A percentile compares a stretch with the other conserved stretches of the same genome.
These are phyloP conservation scores for Allygus modestus DNA, from an alignment of 2,888 invertebrate species.

Conservation along the genomic window DNA sequence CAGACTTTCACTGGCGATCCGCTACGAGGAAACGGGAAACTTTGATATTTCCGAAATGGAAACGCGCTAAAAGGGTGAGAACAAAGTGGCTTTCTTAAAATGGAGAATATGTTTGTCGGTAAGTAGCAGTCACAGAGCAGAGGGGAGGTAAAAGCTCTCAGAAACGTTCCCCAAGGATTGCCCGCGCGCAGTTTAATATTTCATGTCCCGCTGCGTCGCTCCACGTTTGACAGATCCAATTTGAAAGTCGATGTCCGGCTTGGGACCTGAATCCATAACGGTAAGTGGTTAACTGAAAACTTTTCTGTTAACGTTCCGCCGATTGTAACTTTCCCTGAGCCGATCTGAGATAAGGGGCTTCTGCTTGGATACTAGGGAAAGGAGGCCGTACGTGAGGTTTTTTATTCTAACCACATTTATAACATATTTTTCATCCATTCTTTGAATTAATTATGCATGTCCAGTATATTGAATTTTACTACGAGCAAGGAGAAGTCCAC, in stretches of 20 bases:
- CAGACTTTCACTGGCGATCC: not conserved
- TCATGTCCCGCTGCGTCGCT: slow-evolving; percentile 58
- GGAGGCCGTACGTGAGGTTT: too few species aligned
- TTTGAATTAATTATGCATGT: too few species aligned
- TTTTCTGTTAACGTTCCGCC: slow-evolving; percentile 4
- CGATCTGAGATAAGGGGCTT: too few species aligned
- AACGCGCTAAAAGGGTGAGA: slow-evolving; percentile 40
- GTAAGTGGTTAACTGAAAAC: slow-evolving; percentile 43
- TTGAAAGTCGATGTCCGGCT: slow-evolving; percentile 59
- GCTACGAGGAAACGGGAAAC: not conserved
- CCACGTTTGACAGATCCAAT: slow-evolving; percentile 58
- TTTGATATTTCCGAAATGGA: slow-evolving; percentile 28
- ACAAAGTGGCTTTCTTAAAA: slow-evolving; percentile 37
- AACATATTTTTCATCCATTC: too few species aligned
- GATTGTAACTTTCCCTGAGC: not conserved
- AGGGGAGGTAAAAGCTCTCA: slow-evolving; percentile 43
- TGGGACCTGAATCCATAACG: slow-evolving; percentile 44
- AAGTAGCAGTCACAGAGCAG: slow-evolving; percentile 32
- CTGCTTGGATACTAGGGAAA: too few species aligned
- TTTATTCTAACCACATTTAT: too few species aligned
- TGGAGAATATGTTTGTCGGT: slow-evolving; percentile 43
- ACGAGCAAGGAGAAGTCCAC: too few species aligned
- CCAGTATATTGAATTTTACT: too few species aligned
- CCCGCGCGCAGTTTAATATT: slow-evolving; percentile 53
- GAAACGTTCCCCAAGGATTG: slow-evolving; percentile 50